Evolutionary conservation across 2,113 vertebrate genomes (phyloP), one percentile per base, ranked within the genome.

Genomic region (Charadrius vociferus): DNA sequence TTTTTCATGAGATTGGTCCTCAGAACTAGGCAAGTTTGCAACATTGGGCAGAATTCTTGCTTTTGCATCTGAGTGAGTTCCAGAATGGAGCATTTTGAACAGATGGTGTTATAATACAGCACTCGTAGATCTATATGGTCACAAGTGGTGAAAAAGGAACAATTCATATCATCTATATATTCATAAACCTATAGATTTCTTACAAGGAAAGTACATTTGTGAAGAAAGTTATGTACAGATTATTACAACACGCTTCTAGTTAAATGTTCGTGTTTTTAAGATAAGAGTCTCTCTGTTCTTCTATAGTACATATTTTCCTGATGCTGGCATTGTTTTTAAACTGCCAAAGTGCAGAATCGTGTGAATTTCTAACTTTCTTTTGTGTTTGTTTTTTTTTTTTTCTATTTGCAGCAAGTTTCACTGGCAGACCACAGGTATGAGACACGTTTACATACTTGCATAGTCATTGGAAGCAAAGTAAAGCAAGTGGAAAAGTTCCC

Each of bases 371-470:
- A 74, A 94, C 68, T 58, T 53, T 62, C 10, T 82, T 62, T 78
- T 94, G 41, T 94, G 39, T 45, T 43, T 15, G 41, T 41, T 43
- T 43, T 14, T 90, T 73, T 91, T 82, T 36, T 97, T 95, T 95
- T 94, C 29, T 97, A 22, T 95, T 98, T 98, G n/a, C 97, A 99
- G 98, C 98, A 97, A 98, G 97, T 96, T 93, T 98, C 94, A 89
- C 97, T 97, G 97, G 98, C 96, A 98, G 97, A 94, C 96, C 97
- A 90, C 98, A 99, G 98, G 98, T 98, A 98, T 79, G 98, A 86
- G 58, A 75, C 47, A 20, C 36, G 9, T 36, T 97, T 89, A 47
- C 20, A 47, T 66, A 22, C 14, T 74, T 93, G 10, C 41, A 34
- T 37, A 62, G 27, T 21, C n/a, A 36, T 10, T 37, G 32, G 36